These are phyloP conservation scores for Caenorhabditis becei DNA, from an alignment of 2,888 invertebrate genomes.

Conservation along the genomic window DNA sequence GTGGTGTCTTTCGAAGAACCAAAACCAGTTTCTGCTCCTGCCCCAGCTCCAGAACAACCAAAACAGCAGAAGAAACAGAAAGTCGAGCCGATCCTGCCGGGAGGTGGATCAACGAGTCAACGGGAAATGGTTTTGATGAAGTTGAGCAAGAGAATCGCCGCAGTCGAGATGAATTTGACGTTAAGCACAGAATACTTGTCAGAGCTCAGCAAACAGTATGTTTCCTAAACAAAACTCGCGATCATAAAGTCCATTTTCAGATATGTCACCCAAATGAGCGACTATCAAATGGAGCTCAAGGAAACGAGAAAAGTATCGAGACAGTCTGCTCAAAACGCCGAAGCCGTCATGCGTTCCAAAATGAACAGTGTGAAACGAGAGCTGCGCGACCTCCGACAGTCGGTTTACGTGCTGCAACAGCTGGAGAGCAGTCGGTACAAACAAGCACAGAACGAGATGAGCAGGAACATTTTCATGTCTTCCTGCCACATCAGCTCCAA, in stretches of 20 bases:
- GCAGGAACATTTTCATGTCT: conserved; percentile 45
- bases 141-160: conserved; percentile 91
- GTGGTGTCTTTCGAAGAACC: conserved; percentile 8
- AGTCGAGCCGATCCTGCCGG: conserved; percentile 46
- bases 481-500: conserved; percentile 55
- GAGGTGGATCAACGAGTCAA: conserved; percentile 56
- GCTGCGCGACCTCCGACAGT: conserved; percentile 45
- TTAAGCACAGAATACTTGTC: conserved; percentile 96
- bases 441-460: conserved; percentile 46
- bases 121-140: conserved; percentile 94
- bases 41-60: conserved; percentile 9
- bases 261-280: conserved; percentile 61
- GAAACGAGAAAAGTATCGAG: conserved; percentile 30
- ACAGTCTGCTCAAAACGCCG: conserved; percentile 36
- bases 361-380: conserved; percentile 51
- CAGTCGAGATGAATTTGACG: conserved; percentile 96
- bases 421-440: conserved; percentile 41
- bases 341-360: conserved; percentile 35
- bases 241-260: conserved; percentile 13
- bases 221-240: neutral
- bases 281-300: conserved; percentile 55
- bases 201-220: conserved; percentile 88
- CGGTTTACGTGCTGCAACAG: conserved; percentile 37
- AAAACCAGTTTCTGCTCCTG: too few species aligned
- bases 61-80: conserved; percentile 17